phyloP scores from a whole-genome alignment of 2,888 invertebrate species.

The Ferdinandea cuprea region DNA sequence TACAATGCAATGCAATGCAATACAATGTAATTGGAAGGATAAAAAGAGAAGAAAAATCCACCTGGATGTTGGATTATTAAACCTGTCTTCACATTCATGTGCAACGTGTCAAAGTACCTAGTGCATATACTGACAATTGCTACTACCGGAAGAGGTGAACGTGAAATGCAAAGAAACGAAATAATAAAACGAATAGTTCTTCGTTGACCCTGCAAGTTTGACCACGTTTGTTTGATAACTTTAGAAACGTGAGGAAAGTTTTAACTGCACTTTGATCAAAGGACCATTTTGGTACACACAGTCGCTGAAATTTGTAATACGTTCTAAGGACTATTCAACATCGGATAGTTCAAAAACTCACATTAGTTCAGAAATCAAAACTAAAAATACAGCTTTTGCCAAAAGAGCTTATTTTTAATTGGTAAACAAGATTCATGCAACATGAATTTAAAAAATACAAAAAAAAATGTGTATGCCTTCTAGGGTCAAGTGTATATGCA shows the following conservation, averaged over 20 bases:
- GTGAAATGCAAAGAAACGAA: neutral
- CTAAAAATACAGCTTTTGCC: too few relatives aligned
- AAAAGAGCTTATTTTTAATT: neutral
- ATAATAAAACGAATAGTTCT: constrained; percentile 11
- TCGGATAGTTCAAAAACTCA: too few relatives aligned
- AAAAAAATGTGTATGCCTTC: constrained; percentile 20
- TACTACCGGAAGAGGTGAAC: constrained; percentile 38
- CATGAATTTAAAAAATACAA: neutral
- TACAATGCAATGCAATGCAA: constrained; percentile 22
- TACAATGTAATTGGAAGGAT: constrained; percentile 25
- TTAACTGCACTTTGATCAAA: neutral
- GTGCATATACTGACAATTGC: constrained; percentile 15
- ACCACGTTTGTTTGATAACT: too few relatives aligned
- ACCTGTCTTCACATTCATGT: constrained; percentile 38
- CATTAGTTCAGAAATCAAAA: too few relatives aligned
- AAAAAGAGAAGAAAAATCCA: constrained; percentile 26
- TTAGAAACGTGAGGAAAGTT: neutral
- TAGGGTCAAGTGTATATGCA: constrained; percentile 44
- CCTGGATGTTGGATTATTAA: constrained; percentile 39
- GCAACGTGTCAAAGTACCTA: constrained; percentile 11
- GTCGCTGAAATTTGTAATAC: too few relatives aligned
- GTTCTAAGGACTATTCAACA: too few relatives aligned
- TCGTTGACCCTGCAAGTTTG: constrained; percentile 8
- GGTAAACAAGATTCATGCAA: neutral
- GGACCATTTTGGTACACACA: too few relatives aligned